Percentiles rank a stretch among this genome's conserved stretches.
These are phyloP conservation scores for Potamarius usumacintae DNA, from an alignment of 2,113 vertebrate genomes.

Conservation along the genomic window DNA sequence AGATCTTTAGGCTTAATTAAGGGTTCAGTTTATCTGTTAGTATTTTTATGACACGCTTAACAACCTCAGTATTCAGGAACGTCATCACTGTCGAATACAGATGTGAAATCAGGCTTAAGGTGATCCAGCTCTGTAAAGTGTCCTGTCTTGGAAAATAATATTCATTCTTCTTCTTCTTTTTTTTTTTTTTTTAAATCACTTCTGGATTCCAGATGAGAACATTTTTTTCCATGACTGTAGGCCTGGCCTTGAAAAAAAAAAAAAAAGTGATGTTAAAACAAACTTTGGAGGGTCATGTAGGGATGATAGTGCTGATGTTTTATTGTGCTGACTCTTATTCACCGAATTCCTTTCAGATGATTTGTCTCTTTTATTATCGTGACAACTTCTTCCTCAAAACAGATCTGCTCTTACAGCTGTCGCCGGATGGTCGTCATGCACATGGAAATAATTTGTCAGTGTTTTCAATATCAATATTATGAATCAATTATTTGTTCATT, in stretches of 20 bases:
- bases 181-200: background rate
- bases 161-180: background rate
- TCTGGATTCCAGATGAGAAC: slow-evolving; percentile 38
- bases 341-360: slow-evolving; percentile 13
- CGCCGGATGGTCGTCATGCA: background rate
- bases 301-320: slow-evolving; percentile 8
- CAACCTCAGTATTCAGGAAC: background rate
- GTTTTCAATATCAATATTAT: slow-evolving; percentile 18
- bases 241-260: background rate
- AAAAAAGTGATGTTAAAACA: background rate
- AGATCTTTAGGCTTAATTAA: slow-evolving; percentile 23
- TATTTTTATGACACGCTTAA: background rate
- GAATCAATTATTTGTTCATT: slow-evolving; percentile 2
- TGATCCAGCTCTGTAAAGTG: background rate
- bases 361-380: slow-evolving; percentile 1
- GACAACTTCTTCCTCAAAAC: background rate
- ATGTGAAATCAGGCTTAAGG: background rate
- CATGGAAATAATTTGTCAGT: slow-evolving; percentile 14
- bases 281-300: background rate
- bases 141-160: too few relatives aligned
- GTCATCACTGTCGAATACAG: background rate
- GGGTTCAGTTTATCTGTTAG: background rate
- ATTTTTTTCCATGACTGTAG: slow-evolving; percentile 30
- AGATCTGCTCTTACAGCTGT: background rate
- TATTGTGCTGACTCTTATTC: background rate